Evolutionary conservation across 2,113 vertebrate genomes (phyloP), one percentile per base, ranked within the genome.

Genomic region (Prunella himalayana): DNA sequence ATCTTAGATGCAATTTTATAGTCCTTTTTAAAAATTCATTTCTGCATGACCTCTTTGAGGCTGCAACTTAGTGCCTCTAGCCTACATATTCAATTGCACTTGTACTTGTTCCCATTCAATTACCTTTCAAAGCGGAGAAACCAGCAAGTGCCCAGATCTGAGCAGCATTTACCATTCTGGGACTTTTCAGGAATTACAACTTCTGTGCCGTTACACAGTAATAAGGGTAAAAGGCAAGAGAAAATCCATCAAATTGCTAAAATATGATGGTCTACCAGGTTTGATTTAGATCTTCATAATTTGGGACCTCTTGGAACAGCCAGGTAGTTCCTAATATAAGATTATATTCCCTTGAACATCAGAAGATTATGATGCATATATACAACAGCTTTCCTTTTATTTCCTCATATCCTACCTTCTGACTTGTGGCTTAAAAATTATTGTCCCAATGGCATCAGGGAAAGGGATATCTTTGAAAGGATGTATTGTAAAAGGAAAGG

Each of bases 21-120:
- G 98, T 97, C 97, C 98, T 98, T 98, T 98, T 98, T 97, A 99
- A 99, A 99, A 99, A 99, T 98, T 98, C 98, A 99, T 99, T 98
- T 98, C 96, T 95, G 98, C 98, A 98, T 99, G 98, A 99, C 98
- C 98, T 99, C 98, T 98, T 98, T 91, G 95, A 98, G 98, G 95
- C 98, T 97, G 97, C 97, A 98, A 97, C 96, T 98, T 97, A 98
- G 97, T 97, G 98, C 98, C 97, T 98, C 97, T 98, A 98, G 98
- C 98, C 98, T 98, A 97, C 98, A 98, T 97, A 98, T 98, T 98
- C 98, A 98, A 98, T 98, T 98, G 98, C 91, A 96, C 98, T 98
- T 98, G 97, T 97, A 98, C 98, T 98, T 98, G 97, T 97, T 98
- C 97, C 97, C 98, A 98, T 98, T 99, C 98, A 99, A 99, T 99